These are phyloP conservation scores for Neosilurus hyrtlii DNA, from an alignment of 2,797 vertebrate genomes.

Conservation along the genomic window DNA sequence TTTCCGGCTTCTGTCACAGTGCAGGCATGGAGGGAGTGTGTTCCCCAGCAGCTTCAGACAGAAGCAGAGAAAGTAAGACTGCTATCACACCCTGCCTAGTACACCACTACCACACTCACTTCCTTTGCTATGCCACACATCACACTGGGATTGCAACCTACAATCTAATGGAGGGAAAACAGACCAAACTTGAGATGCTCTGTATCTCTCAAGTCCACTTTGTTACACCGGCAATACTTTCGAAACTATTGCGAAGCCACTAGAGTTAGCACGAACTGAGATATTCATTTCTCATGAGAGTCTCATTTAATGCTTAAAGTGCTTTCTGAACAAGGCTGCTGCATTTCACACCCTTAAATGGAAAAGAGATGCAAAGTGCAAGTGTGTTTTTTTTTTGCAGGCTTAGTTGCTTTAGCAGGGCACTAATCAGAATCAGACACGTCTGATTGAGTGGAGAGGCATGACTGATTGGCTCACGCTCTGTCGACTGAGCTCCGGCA, in stretches of 20 bases:
- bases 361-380: constrained; percentile 54
- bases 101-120: constrained; percentile 25
- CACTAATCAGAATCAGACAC: constrained; percentile 59
- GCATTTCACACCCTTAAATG: constrained; percentile 52
- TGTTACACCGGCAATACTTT: not conserved
- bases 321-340: constrained; percentile 38
- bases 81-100: constrained; percentile 25
- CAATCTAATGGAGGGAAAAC: constrained; percentile 8
- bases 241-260: not conserved
- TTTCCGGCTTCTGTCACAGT: constrained; percentile 50
- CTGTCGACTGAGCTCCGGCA: constrained; percentile 51
- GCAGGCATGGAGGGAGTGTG: constrained; percentile 40
- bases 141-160: constrained; percentile 20
- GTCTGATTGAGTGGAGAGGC: constrained; percentile 62
- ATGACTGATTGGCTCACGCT: constrained; percentile 61
- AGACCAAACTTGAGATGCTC: constrained; percentile 14
- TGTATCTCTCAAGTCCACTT: constrained; percentile 14
- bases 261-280: constrained; percentile 5
- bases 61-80: constrained; percentile 31
- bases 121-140: constrained; percentile 15
- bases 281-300: constrained; percentile 37
- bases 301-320: constrained; percentile 39
- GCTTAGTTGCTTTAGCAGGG: constrained; percentile 54
- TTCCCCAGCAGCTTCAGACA: constrained; percentile 43
- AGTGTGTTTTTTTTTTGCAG: constrained; percentile 38